A percentile compares a stretch with the other conserved stretches of the same genome.
phyloP scores from a whole-genome alignment of 2,797 vertebrate genomes.

The Callimico goeldii region DNA sequence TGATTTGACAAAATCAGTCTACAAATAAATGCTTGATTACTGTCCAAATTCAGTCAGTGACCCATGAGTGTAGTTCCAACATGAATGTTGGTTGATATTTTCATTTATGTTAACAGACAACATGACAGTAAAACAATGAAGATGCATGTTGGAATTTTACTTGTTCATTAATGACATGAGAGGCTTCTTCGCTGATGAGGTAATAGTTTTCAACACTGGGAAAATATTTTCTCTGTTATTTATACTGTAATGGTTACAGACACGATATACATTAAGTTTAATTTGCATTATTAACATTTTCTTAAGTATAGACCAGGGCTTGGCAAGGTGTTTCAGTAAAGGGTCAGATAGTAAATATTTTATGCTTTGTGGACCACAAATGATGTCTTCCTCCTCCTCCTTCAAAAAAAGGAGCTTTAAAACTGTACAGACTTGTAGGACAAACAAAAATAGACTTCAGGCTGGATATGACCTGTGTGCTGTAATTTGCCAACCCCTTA shows the following conservation, averaged over 20 bases:
- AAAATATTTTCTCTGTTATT: background rate
- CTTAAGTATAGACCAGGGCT: conserved; percentile 3
- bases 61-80: background rate
- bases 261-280: background rate
- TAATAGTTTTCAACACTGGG: background rate
- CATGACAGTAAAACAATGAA: background rate
- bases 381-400: background rate
- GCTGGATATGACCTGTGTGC: background rate
- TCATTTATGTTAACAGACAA: background rate
- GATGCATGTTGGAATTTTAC: background rate
- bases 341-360: conserved; percentile 3
- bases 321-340: conserved; percentile 27
- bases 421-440: background rate
- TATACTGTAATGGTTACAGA: background rate
- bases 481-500: background rate
- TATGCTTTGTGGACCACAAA: background rate
- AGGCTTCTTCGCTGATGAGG: background rate
- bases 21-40: background rate
- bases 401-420: background rate
- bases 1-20: conserved; percentile 37
- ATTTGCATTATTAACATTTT: conserved; percentile 41
- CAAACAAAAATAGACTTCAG: background rate
- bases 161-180: background rate
- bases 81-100: background rate
- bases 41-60: background rate